Conservation (phyloP, 1,140 invertebrate genomes). For the Zelostemma sp. region DNA sequence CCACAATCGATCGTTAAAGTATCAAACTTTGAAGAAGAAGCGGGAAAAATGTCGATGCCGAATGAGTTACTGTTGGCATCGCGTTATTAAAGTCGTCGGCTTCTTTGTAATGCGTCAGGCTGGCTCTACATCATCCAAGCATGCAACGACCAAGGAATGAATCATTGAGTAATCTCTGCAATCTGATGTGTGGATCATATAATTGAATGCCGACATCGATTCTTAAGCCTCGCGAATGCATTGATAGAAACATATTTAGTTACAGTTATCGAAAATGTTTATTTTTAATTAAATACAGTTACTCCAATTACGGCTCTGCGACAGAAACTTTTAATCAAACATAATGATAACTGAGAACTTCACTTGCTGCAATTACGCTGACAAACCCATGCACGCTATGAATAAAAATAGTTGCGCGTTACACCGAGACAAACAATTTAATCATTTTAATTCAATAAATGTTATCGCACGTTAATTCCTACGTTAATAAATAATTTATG, state of each 20-base stretch:
- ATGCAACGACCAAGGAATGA: slow-evolving; percentile 10
- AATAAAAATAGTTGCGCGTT: no score
- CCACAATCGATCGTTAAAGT: background rate
- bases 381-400: no score
- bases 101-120: slow-evolving; percentile 6
- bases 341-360: background rate
- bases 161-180: slow-evolving; percentile 16
- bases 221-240: slow-evolving; percentile 1
- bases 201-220: slow-evolving; percentile 8
- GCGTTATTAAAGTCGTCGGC: slow-evolving; percentile 16
- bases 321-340: background rate
- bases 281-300: background rate
- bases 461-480: no score
- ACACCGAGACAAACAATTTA: no score
- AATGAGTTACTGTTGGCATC: slow-evolving; percentile 19
- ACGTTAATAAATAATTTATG: no score
- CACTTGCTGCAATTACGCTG: no score
- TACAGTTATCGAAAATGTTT: slow-evolving; percentile 1
- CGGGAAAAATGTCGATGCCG: background rate
- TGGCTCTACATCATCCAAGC: slow-evolving; percentile 11
- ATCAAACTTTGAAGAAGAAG: slow-evolving; percentile 3
- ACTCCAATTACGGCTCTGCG: background rate
- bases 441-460: no score
- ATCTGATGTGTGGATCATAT: slow-evolving; percentile 21
- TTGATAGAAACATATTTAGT: background rate